phyloP scores from a whole-genome alignment of 2,797 vertebrate genomes.

The Ctenopoma multispine region DNA sequence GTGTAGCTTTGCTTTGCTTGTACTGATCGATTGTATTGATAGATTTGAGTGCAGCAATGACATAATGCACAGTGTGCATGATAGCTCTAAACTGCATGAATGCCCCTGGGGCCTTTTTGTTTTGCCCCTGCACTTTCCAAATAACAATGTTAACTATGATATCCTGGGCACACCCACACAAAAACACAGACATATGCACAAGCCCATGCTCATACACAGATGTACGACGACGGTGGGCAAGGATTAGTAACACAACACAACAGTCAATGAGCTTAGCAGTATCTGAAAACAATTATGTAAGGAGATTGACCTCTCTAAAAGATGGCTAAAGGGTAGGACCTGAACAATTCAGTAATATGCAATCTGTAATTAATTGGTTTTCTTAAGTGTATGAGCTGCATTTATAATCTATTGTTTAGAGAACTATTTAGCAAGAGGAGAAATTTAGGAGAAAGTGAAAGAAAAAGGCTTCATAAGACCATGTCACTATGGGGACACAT shows the following conservation, averaged over 20 bases:
- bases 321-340: conserved; percentile 53
- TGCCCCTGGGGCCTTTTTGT: not conserved
- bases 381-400: not conserved
- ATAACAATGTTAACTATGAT: conserved; percentile 28
- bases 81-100: conserved; percentile 1
- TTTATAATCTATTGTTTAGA: not conserved
- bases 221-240: conserved; percentile 69
- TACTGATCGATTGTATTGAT: not conserved
- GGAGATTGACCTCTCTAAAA: conserved; percentile 64
- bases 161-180: conserved; percentile 30
- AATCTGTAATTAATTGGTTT: conserved; percentile 17
- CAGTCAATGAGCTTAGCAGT: conserved; percentile 77
- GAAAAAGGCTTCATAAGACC: not conserved
- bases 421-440: not conserved
- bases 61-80: not conserved
- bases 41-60: not conserved
- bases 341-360: conserved; percentile 22
- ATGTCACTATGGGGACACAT: not conserved
- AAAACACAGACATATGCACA: conserved; percentile 31
- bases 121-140: not conserved
- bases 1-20: not conserved
- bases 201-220: conserved; percentile 48
- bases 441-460: not conserved
- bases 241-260: conserved; percentile 76
- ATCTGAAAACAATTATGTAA: conserved; percentile 79